Evolutionary conservation across 2,113 vertebrate genomes (phyloP).

Genomic region (Apteryx mantelli): DNA sequence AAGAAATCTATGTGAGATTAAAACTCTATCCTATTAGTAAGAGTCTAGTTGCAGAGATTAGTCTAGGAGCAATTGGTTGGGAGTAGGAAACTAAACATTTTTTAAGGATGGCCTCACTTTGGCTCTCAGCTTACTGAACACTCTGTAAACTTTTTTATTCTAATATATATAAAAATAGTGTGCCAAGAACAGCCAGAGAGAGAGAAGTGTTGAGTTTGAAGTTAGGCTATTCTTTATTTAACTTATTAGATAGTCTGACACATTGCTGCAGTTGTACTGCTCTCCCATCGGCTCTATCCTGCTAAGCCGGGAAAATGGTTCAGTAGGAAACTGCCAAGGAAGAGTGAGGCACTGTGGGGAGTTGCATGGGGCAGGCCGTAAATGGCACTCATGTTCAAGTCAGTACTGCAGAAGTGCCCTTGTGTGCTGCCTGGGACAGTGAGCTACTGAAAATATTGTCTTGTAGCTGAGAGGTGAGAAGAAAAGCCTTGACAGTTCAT

Average conservation of each 20-base stretch:
- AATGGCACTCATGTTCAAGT: not conserved
- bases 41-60: not conserved
- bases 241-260: slow-evolving; percentile 16
- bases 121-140: slow-evolving; percentile 44
- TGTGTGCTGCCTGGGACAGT: not conserved
- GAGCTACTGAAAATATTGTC: not conserved
- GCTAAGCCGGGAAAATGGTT: not conserved
- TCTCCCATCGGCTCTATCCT: not conserved
- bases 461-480: not conserved
- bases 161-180: not conserved
- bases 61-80: not conserved
- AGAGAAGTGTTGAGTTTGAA: slow-evolving; percentile 7
- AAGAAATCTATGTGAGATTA: not conserved
- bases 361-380: not conserved
- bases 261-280: not conserved
- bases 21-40: not conserved
- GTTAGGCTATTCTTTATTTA: slow-evolving; percentile 22
- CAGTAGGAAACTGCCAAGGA: not conserved
- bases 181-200: slow-evolving; percentile 38
- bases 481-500: not conserved
- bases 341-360: not conserved
- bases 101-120: slow-evolving; percentile 67
- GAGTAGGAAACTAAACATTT: slow-evolving; percentile 53
- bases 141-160: slow-evolving; percentile 40
- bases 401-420: not conserved